Conservation (phyloP, 1,140 invertebrate genomes). For the Drosophila miranda region DNA sequence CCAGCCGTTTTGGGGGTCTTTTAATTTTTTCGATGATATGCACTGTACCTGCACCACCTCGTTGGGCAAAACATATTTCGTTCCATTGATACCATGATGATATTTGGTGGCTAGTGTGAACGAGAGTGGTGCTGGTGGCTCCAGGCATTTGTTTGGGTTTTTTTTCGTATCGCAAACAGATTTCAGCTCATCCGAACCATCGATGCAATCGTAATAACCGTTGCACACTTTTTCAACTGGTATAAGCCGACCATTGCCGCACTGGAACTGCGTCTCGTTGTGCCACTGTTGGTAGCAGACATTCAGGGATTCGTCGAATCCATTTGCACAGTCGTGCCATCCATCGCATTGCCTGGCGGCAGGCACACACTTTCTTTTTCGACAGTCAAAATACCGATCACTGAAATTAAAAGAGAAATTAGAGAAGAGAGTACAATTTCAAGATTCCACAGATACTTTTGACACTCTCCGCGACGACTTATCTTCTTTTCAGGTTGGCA, state of each 20-base stretch:
- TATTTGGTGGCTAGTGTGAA: not conserved
- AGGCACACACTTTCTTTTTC: not conserved
- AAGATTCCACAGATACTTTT: not conserved
- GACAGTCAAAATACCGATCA: not conserved
- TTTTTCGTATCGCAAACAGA: not conserved
- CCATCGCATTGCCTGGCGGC: not conserved
- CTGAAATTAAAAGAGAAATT: not conserved
- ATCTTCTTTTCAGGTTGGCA: no score
- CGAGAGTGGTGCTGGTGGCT: not conserved
- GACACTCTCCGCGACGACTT: not conserved
- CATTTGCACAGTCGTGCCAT: slow-evolving; percentile 22
- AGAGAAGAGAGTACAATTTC: no score
- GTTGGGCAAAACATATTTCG: slow-evolving; percentile 13
- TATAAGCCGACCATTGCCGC: slow-evolving; percentile 23
- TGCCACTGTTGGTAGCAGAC: not conserved
- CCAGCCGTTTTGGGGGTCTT: not conserved
- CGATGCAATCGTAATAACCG: slow-evolving; percentile 17
- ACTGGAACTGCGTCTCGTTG: slow-evolving; percentile 12
- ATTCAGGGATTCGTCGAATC: slow-evolving; percentile 18
- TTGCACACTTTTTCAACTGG: not conserved
- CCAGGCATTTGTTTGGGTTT: not conserved
- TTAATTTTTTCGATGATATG: accelerated
- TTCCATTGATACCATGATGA: not conserved
- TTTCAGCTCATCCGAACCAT: slow-evolving; percentile 29
- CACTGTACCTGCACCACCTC: slow-evolving; percentile 5